Percentiles rank a stretch among this genome's conserved stretches.
phyloP scores from a whole-genome alignment of 2,113 vertebrate species.

The Tringa solitaria region DNA sequence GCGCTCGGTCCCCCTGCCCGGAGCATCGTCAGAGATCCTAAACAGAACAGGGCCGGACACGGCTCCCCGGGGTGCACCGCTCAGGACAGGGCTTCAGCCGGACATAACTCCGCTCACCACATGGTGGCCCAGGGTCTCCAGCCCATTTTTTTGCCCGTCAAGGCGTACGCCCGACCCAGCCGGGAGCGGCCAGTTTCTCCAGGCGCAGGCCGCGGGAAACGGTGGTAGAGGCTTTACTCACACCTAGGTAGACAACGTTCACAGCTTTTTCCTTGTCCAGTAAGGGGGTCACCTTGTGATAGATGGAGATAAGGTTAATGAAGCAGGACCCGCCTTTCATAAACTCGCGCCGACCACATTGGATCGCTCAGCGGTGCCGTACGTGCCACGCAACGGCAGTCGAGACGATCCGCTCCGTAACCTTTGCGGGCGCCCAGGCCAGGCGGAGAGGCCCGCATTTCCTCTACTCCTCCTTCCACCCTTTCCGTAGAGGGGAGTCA shows the following conservation, averaged over 20 bases:
- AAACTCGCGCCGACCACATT: accelerated
- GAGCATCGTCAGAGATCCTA: too few species aligned
- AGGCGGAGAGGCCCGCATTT: neutral
- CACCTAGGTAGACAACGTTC: neutral
- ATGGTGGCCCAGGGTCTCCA: too few species aligned
- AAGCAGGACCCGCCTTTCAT: neutral
- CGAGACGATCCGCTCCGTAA: neutral
- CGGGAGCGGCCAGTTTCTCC: neutral
- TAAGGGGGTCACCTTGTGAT: neutral
- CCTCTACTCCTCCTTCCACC: neutral
- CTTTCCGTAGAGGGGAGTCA: neutral
- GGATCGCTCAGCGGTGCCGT: neutral
- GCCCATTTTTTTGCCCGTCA: too few species aligned
- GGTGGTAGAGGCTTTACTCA: neutral
- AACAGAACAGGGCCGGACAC: too few species aligned
- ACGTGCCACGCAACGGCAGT: neutral
- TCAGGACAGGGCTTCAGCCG: neutral
- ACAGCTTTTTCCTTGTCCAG: neutral
- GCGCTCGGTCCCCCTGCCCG: too few species aligned
- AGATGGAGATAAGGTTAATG: too few species aligned
- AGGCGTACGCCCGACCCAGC: neutral
- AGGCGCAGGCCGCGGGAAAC: neutral
- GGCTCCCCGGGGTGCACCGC: too few species aligned
- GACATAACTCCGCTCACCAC: neutral
- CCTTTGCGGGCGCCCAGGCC: neutral